Conservation (phyloP, 2,113 vertebrate species). For the Chamaetylas fuelleborni region DNA sequence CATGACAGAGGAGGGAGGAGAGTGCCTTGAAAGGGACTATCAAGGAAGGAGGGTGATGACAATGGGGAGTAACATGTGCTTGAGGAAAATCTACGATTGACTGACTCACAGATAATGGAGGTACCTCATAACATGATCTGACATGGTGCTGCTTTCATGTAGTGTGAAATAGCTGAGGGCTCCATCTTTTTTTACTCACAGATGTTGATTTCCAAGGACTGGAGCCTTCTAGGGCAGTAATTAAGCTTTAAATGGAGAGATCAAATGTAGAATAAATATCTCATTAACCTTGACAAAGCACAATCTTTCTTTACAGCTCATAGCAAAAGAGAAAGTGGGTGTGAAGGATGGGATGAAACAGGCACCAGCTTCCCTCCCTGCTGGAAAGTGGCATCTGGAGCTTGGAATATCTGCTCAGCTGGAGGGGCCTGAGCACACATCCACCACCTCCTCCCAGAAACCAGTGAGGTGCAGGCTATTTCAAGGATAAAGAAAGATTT, state of each 20-base stretch:
- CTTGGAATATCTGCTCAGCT: not conserved
- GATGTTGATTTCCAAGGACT: not conserved
- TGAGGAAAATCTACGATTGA: not conserved
- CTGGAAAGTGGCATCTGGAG: not conserved
- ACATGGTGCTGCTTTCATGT: not conserved
- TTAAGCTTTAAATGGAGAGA: conserved; percentile 6
- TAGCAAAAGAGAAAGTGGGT: not conserved
- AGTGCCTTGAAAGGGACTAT: not conserved
- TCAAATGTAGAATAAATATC: conserved; percentile 22
- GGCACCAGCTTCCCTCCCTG: not conserved
- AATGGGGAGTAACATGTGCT: rapidly evolving
- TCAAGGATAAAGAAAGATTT: not conserved
- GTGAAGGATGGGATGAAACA: not conserved
- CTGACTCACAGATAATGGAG: not conserved
- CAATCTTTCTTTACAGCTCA: not conserved
- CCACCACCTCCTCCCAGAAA: not conserved
- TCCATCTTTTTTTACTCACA: not conserved
- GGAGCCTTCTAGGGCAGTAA: conserved; percentile 5
- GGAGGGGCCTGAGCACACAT: not conserved
- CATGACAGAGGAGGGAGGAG: not conserved
- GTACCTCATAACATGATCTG: not conserved
- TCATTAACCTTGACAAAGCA: conserved; percentile 5
- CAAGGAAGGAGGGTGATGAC: not conserved
- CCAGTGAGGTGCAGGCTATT: not conserved
- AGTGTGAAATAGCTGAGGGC: not conserved